These are phyloP conservation scores for Botia almorhae DNA, from an alignment of 2,797 vertebrate species.

Conservation along the genomic window DNA sequence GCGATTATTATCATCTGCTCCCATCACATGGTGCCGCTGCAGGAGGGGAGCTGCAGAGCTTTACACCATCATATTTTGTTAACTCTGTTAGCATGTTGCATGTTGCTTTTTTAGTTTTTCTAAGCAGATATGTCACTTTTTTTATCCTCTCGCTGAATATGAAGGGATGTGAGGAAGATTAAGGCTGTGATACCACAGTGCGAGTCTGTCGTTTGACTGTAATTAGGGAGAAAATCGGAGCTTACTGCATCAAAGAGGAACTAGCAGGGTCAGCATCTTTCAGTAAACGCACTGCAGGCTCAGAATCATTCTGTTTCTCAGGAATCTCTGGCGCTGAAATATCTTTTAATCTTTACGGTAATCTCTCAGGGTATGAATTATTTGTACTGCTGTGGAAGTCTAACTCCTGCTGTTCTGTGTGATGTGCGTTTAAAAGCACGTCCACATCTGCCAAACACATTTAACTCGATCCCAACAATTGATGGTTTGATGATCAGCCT, in stretches of 20 bases:
- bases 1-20: too few relatives aligned
- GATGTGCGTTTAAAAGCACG: slow-evolving; percentile 28
- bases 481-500: slow-evolving; percentile 47
- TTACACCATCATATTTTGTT: too few relatives aligned
- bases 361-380: slow-evolving; percentile 42
- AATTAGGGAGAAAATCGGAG: slow-evolving; percentile 67
- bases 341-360: slow-evolving; percentile 47
- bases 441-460: slow-evolving; percentile 36
- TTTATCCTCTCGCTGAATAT: slow-evolving; percentile 35
- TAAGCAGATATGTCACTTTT: slow-evolving; percentile 53
- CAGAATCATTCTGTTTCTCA: slow-evolving; percentile 47
- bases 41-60: too few relatives aligned
- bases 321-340: slow-evolving; percentile 38
- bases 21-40: too few relatives aligned
- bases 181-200: slow-evolving; percentile 60
- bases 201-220: slow-evolving; percentile 68
- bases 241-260: slow-evolving; percentile 65
- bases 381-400: slow-evolving; percentile 37
- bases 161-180: slow-evolving; percentile 59
- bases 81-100: not conserved
- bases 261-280: slow-evolving; percentile 67
- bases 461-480: slow-evolving; percentile 47
- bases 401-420: slow-evolving; percentile 25
- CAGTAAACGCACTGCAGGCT: slow-evolving; percentile 53
- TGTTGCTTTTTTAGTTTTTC: slow-evolving; percentile 46